phyloP scores from a whole-genome alignment of 2,113 vertebrate species.

The Phodopus roborovskii region DNA sequence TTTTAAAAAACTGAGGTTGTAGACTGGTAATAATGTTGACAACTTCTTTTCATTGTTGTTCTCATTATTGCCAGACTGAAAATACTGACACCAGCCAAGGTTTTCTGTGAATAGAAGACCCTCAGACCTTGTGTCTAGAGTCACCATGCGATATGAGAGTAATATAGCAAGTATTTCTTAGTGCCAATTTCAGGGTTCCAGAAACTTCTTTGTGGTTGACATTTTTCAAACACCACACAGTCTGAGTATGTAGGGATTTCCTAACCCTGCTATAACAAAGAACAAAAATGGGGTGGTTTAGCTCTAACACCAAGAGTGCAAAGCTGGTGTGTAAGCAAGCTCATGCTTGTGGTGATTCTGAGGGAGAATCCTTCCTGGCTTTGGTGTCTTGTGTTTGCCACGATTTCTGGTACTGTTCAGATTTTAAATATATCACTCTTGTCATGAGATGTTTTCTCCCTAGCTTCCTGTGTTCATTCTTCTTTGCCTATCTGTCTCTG shows the following conservation, averaged over 20 bases:
- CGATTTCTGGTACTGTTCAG: not conserved
- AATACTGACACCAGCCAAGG: not conserved
- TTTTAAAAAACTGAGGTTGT: not conserved
- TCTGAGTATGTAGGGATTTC: not conserved
- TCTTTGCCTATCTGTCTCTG: not conserved
- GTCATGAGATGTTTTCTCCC: not conserved
- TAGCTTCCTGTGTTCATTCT: not conserved
- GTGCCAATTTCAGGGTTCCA: not conserved
- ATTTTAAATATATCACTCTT: not conserved
- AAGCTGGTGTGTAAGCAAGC: not conserved
- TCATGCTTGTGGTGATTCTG: not conserved
- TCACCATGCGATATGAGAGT: not conserved
- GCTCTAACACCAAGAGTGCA: not conserved
- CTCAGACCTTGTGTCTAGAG: not conserved
- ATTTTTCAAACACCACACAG: not conserved
- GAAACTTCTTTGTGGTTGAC: not conserved
- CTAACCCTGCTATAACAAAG: not conserved
- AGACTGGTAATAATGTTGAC: slow-evolving; percentile 32
- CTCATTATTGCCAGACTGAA: not conserved
- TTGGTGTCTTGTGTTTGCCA: not conserved
- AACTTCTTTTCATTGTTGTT: slow-evolving; percentile 14
- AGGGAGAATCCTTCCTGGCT: not conserved
- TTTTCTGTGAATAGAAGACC: not conserved
- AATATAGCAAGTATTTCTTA: not conserved
- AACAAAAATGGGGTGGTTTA: not conserved